phyloP scores from a whole-genome alignment of 1,140 invertebrate genomes.

The Brachionus angularis region DNA sequence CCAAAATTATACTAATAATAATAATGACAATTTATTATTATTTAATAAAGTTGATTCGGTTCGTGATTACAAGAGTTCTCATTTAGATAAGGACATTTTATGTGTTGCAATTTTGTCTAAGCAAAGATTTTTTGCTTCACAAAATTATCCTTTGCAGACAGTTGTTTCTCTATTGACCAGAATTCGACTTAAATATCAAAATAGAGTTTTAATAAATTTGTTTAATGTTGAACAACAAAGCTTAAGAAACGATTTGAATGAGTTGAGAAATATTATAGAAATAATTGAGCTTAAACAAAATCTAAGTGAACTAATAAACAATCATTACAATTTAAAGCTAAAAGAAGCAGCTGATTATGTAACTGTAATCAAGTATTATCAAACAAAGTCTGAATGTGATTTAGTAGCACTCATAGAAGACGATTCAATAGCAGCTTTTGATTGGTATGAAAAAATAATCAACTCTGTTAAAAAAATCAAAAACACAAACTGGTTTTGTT shows the following conservation, averaged over 20 bases:
- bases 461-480: neutral
- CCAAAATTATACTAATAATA: neutral
- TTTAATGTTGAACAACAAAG: neutral
- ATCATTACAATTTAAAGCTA: neutral
- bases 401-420: slow-evolving; percentile 18
- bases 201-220: neutral
- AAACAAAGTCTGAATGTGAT: slow-evolving; percentile 2
- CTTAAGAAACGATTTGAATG: neutral
- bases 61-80: neutral
- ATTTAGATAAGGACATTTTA: neutral
- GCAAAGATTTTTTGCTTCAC: neutral
- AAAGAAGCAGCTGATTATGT: slow-evolving; percentile 42
- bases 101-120: slow-evolving; percentile 32
- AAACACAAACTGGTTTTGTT: slow-evolving; percentile 27
- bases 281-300: slow-evolving; percentile 33
- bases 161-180: slow-evolving; percentile 15
- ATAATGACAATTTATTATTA: neutral
- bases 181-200: slow-evolving; percentile 9
- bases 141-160: slow-evolving; percentile 32
- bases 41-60: neutral
- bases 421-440: slow-evolving; percentile 9
- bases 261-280: neutral
- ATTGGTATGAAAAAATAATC: slow-evolving; percentile 32
- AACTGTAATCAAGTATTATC: slow-evolving; percentile 10
- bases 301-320: neutral